These are phyloP conservation scores for Callopanchax toddi DNA, from an alignment of 2,113 vertebrate genomes.

Conservation along the genomic window DNA sequence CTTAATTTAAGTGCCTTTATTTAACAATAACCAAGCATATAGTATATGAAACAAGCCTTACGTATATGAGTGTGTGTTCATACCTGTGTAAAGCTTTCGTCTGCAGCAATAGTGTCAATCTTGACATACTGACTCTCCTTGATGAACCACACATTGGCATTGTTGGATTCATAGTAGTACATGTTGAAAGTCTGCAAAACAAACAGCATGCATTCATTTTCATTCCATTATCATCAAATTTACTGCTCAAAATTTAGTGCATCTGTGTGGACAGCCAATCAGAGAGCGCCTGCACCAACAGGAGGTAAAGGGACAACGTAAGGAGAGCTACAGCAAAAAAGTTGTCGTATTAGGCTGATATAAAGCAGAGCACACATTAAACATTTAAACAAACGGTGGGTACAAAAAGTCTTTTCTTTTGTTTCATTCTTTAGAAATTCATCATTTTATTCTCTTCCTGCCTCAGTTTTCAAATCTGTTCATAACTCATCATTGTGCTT, in stretches of 20 bases:
- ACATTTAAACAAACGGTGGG: background rate
- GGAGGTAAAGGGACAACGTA: background rate
- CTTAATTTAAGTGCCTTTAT: too few species aligned
- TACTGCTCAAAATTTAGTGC: too few species aligned
- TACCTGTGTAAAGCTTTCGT: conserved; percentile 86
- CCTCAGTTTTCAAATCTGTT: too few species aligned
- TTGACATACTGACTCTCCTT: conserved; percentile 86
- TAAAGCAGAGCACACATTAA: background rate
- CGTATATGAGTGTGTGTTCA: background rate
- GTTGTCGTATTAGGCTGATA: too few species aligned
- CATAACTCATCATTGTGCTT: too few species aligned
- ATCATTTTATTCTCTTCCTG: too few species aligned
- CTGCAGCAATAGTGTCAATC: conserved; percentile 86
- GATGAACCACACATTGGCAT: conserved; percentile 83
- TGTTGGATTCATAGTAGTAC: conserved; percentile 86
- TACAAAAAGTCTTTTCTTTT: too few species aligned
- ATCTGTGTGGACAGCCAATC: too few species aligned
- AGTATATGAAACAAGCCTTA: too few species aligned
- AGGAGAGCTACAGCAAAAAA: background rate
- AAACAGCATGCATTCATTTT: conserved; percentile 14
- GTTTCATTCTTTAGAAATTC: too few species aligned
- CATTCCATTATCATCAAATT: background rate
- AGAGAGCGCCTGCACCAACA: too few species aligned
- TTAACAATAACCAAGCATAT: too few species aligned
- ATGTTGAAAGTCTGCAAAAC: conserved; percentile 84